Percentiles rank a stretch among this genome's conserved stretches.
phyloP scores from a whole-genome alignment of 2,888 invertebrate species.

The Nemoura dubitans region DNA sequence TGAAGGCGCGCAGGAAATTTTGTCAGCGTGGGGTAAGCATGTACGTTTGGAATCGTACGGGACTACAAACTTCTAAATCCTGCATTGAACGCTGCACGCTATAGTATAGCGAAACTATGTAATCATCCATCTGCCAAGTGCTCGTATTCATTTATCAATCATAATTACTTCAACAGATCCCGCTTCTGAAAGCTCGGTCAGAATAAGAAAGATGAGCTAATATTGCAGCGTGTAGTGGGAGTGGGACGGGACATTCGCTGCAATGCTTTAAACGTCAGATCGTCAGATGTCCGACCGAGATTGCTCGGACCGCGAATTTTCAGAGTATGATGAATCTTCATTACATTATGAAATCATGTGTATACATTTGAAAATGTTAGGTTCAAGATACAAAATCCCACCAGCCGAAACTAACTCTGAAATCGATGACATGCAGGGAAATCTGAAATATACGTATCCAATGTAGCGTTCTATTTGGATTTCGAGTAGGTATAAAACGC shows the following conservation, averaged over 20 bases:
- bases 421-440: not conserved
- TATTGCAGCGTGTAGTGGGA: no score
- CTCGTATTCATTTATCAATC: not conserved
- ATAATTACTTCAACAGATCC: not conserved
- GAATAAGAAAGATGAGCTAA: not conserved
- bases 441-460: not conserved
- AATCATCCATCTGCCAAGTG: not conserved
- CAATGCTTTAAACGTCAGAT: no score
- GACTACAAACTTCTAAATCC: not conserved
- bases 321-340: no score
- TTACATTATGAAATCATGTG: no score
- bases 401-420: not conserved
- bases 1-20: not conserved
- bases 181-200: not conserved
- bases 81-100: not conserved
- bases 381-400: no score
- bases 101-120: not conserved
- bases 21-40: not conserved
- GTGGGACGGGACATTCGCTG: no score
- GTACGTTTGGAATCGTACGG: not conserved
- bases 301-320: no score
- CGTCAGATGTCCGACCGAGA: no score
- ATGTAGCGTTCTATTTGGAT: not conserved
- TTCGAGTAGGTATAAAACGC: not conserved
- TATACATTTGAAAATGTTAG: no score